Evolutionary conservation across 2,113 vertebrate genomes (phyloP).

Genomic region (Damaliscus lunatus): DNA sequence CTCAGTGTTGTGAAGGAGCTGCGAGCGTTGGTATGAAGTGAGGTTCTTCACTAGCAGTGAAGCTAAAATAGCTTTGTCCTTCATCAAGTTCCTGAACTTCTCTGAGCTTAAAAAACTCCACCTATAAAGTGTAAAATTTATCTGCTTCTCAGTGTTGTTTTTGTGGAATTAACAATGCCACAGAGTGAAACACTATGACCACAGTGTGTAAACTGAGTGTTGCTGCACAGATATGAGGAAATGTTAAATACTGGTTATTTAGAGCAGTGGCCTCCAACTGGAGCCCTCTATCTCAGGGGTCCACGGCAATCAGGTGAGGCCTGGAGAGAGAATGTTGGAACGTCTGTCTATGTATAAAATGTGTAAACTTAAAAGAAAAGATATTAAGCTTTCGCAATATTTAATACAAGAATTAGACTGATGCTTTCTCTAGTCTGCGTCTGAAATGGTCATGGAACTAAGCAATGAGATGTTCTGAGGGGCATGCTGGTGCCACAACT

Average conservation of each 20-base stretch:
- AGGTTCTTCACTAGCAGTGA: not conserved
- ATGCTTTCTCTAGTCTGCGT: not conserved
- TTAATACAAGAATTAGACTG: not conserved
- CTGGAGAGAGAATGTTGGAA: not conserved
- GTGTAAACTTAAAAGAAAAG: not conserved
- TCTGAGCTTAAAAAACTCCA: not conserved
- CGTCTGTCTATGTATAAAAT: not conserved
- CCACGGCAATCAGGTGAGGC: not conserved
- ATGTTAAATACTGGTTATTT: not conserved
- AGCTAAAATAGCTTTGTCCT: not conserved
- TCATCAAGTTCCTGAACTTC: not conserved
- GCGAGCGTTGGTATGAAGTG: fast-evolving
- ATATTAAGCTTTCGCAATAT: not conserved
- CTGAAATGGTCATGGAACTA: not conserved
- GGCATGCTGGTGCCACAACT: not conserved
- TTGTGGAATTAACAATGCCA: not conserved
- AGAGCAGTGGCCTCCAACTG: not conserved
- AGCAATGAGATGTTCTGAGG: not conserved
- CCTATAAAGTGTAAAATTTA: not conserved
- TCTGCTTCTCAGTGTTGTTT: not conserved
- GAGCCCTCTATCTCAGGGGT: not conserved
- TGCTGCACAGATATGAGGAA: not conserved
- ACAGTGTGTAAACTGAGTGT: not conserved
- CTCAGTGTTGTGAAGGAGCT: not conserved
- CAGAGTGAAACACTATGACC: not conserved